Evolutionary conservation across 92 coral and sea anemone species (phyloP), one percentile per base, ranked within the genome.

Genomic region (Desmophyllum pertusum): DNA sequence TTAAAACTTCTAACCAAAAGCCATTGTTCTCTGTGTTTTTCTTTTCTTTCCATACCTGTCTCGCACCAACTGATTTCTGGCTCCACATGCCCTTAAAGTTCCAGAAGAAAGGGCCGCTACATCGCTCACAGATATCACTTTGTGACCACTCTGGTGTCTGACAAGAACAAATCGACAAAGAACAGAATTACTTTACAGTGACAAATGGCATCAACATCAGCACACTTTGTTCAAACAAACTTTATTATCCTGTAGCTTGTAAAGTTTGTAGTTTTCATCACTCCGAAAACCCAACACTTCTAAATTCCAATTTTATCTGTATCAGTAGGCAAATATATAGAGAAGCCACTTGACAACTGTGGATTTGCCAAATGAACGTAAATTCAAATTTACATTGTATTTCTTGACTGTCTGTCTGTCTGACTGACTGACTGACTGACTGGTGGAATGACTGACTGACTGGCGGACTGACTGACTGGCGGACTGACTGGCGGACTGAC

Each of bases 71-170:
- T 73, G 95, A 81, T 75, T 90, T 96, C 88, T 89, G 91, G 70
- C 81, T 91, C 99, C 98, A 96, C 99, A 96, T 96, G 73, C 86
- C 96, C 83, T 96, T 96, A 64, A 96, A 96, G 86, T 96, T 95
- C 99, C 99, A 96, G 87, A 96, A 96, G 85, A 96, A 96, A 14
- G 99, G 99, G 21, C 98, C 92, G 29, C 93, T 87, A 89, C 99
- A 96, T 85, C 92, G 84, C 80, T 96, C 98, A 84, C 99, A 96
- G 73, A 94, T 84, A 78, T 96, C 99, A 73, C 96, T 92, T 42
- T 96, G 98, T 68, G 98, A 90, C 99, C 99, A 96, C 70, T 96
- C 99, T 15, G 99, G 99, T 40, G 99, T 96, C 99, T 96, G 85
- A 0, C 57, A 81, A 10, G 39, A 46, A 51, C 70, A 72, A 36